phyloP scores from a whole-genome alignment of 1,140 invertebrate genomes.

The Ylistrum balloti region DNA sequence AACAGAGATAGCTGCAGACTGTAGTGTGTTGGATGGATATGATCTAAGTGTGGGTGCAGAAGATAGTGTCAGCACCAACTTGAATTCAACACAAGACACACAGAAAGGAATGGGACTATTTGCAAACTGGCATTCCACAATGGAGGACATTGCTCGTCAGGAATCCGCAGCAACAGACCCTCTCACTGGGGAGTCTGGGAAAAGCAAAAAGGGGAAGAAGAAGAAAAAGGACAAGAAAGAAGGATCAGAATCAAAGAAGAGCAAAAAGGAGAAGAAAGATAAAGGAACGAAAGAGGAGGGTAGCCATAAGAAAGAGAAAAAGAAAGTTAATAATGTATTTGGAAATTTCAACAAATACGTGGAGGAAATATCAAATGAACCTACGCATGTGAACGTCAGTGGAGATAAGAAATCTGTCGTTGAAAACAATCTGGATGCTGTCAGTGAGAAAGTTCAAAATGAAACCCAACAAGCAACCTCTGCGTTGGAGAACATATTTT shows the following conservation, averaged over 20 bases:
- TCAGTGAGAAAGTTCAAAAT: conserved; percentile 46
- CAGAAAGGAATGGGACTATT: background rate
- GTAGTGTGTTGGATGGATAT: background rate
- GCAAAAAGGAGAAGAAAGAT: conserved; percentile 49
- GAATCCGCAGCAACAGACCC: background rate
- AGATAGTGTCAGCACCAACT: background rate
- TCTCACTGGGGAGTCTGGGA: conserved; percentile 45
- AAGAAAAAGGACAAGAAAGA: conserved; percentile 48
- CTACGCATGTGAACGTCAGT: background rate
- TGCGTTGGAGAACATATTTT: background rate
- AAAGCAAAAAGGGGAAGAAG: conserved; percentile 50
- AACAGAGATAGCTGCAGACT: conserved; percentile 4
- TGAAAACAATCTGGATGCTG: conserved; percentile 45
- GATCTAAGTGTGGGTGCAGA: background rate
- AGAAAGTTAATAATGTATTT: conserved; percentile 47
- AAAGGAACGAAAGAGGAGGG: conserved; percentile 23
- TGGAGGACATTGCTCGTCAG: background rate
- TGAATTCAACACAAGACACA: background rate
- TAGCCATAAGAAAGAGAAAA: conserved; percentile 53
- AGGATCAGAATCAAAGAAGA: conserved; percentile 49
- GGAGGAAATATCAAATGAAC: background rate
- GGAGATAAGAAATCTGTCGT: background rate
- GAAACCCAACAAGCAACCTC: background rate
- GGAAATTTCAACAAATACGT: conserved; percentile 27
- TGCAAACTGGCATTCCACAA: background rate